Evolutionary conservation across 2,888 invertebrate genomes (phyloP).

Genomic region (Himalopsyche japonica): DNA sequence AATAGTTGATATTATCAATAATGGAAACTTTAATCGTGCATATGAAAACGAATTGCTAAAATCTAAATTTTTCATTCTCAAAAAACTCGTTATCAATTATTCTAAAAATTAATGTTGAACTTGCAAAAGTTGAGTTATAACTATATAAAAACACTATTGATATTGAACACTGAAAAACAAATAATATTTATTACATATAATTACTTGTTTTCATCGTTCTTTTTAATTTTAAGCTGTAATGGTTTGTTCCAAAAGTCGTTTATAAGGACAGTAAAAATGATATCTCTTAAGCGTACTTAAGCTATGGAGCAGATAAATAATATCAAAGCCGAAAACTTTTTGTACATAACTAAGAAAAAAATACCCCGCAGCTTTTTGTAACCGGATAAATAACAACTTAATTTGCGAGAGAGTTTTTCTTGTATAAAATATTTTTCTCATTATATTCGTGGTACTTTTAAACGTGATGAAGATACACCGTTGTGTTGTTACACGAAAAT

Average conservation of each 20-base stretch:
- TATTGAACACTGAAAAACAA: too few species aligned
- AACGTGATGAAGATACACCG: conserved; percentile 18
- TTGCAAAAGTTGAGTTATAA: too few species aligned
- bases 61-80: too few species aligned
- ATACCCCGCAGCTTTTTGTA: background rate
- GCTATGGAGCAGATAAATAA: background rate
- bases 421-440: conserved; percentile 20
- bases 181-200: too few species aligned
- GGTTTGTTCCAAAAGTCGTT: background rate
- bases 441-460: conserved; percentile 9
- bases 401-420: conserved; percentile 17
- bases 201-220: too few species aligned
- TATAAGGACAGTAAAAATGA: background rate
- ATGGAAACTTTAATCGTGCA: too few species aligned
- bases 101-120: too few species aligned
- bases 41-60: too few species aligned
- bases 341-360: background rate
- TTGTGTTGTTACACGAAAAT: conserved; percentile 2
- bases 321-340: background rate
- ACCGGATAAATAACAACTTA: conserved; percentile 11
- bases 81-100: too few species aligned
- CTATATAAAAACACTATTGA: too few species aligned
- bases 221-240: too few species aligned
- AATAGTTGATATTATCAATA: too few species aligned
- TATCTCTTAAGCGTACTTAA: background rate